A percentile compares a stretch with the other conserved stretches of the same genome.
These are phyloP conservation scores for Cephus pygmeus DNA, from an alignment of 2,888 invertebrate species.

Conservation along the genomic window DNA sequence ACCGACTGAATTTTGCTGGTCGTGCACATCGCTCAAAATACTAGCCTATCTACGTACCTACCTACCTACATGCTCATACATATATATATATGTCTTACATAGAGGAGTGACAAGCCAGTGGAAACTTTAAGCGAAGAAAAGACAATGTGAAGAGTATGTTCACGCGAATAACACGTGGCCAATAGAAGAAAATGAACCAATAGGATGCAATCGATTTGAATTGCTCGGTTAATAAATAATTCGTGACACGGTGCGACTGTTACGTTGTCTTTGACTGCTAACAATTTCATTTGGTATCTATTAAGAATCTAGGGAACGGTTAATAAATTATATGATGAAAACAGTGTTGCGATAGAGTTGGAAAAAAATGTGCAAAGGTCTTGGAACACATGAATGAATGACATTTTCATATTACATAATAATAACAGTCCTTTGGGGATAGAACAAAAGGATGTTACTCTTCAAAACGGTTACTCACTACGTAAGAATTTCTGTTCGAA, in stretches of 20 bases:
- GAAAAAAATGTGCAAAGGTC: not conserved
- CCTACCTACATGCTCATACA: constrained; percentile 16
- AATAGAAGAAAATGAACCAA: not conserved
- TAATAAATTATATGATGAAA: no score
- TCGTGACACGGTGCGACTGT: no score
- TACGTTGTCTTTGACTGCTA: no score
- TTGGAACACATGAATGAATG: no score
- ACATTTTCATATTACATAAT: no score
- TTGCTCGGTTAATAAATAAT: not conserved
- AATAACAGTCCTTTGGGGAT: not conserved
- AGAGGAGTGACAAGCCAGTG: not conserved
- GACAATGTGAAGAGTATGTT: not conserved
- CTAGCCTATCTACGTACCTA: constrained; percentile 13
- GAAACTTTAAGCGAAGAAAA: not conserved
- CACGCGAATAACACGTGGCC: not conserved
- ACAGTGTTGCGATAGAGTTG: no score
- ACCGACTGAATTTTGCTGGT: not conserved
- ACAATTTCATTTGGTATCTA: no score
- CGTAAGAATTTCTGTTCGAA: not conserved
- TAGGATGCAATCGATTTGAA: no score
- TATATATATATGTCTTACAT: not conserved
- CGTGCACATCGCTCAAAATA: constrained; percentile 10
- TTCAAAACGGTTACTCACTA: not conserved
- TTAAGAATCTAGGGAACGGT: not conserved
- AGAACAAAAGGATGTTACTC: not conserved